Percentiles rank a stretch among this genome's conserved stretches.
Conservation (phyloP, 1,140 invertebrate genomes). For the Drosophila ogumai region DNA sequence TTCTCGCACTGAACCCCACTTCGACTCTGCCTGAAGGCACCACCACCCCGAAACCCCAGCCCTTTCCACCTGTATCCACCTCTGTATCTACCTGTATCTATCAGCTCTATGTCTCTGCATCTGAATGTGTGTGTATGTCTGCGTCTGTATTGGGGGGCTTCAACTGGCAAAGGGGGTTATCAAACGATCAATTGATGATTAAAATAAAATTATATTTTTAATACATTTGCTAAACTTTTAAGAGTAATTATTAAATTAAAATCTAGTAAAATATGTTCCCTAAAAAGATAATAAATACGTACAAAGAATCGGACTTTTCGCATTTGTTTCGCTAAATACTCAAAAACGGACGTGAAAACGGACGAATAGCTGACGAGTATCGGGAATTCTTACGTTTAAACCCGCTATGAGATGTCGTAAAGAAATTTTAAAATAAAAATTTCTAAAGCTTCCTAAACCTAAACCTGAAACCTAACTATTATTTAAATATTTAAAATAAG, state of each 20-base stretch:
- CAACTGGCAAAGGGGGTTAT: conserved; percentile 14
- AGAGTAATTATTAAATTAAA: no score
- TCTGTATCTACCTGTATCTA: conserved; percentile 8
- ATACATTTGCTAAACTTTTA: no score
- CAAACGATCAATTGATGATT: neutral
- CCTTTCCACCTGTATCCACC: conserved; percentile 4
- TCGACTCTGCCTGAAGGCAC: conserved; percentile 28
- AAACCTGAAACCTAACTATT: neutral
- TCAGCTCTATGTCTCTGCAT: conserved; percentile 31
- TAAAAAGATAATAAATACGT: no score
- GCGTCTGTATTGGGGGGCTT: conserved; percentile 14
- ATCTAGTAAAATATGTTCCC: no score
- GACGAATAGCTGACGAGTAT: no score
- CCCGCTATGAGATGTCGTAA: no score
- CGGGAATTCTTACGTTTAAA: no score
- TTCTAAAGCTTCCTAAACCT: no score
- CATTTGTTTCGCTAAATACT: no score
- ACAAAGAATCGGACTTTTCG: no score
- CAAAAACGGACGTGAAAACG: no score
- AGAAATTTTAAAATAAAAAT: neutral
- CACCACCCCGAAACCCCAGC: neutral
- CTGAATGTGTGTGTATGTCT: conserved; percentile 48
- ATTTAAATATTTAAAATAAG: no score
- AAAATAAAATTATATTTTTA: neutral
- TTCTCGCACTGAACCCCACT: conserved; percentile 16